A percentile compares a stretch with the other conserved stretches of the same genome.
phyloP scores from a whole-genome alignment of 2,113 vertebrate species.

The Balaeniceps rex region DNA sequence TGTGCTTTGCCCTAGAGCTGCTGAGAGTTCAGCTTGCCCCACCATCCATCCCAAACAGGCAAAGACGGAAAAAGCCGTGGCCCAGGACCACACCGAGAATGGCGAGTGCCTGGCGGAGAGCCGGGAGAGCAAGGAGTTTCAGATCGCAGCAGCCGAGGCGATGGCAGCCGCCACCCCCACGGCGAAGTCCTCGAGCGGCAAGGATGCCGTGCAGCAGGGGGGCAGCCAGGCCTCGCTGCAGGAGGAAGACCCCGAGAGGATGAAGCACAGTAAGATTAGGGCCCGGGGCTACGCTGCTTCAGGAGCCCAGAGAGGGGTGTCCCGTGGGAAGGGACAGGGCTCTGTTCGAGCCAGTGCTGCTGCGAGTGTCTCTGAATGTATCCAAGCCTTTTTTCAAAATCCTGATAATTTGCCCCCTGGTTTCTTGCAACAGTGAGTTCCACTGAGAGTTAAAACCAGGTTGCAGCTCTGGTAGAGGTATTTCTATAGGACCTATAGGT shows the following conservation, averaged over 20 bases:
- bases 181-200: slow-evolving; percentile 56
- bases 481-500: background rate
- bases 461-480: background rate
- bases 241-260: slow-evolving; percentile 91
- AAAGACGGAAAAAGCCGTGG: slow-evolving; percentile 79
- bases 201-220: slow-evolving; percentile 67
- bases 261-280: slow-evolving; percentile 93
- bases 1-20: slow-evolving; percentile 78
- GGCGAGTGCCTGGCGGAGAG: slow-evolving; percentile 76
- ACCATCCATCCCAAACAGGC: slow-evolving; percentile 88
- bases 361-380: background rate
- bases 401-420: background rate
- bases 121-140: slow-evolving; percentile 74
- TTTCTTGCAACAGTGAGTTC: background rate
- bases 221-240: slow-evolving; percentile 69
- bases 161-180: slow-evolving; percentile 37
- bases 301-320: background rate
- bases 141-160: slow-evolving; percentile 65
- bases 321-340: background rate
- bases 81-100: slow-evolving; percentile 79
- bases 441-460: background rate
- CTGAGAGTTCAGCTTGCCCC: slow-evolving; percentile 81
- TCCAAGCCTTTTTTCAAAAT: background rate
- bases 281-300: background rate
- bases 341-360: background rate